These are phyloP conservation scores for Sceloporus undulatus DNA, from an alignment of 2,113 vertebrate genomes.

Conservation along the genomic window DNA sequence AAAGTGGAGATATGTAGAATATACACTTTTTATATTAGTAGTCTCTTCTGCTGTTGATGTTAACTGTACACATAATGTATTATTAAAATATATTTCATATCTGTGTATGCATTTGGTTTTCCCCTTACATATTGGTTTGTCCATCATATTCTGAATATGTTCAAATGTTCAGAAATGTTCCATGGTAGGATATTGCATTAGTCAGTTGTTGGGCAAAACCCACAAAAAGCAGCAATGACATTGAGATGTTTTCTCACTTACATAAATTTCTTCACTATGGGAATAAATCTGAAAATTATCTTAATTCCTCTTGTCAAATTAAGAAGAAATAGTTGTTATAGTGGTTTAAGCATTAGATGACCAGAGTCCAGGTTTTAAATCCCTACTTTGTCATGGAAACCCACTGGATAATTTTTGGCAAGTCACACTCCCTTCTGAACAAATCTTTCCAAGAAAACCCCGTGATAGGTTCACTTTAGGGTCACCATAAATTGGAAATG, in stretches of 20 bases:
- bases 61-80: not conserved
- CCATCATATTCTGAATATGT: not conserved
- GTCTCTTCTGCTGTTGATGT: not conserved
- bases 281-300: not conserved
- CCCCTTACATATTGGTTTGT: not conserved
- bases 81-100: not conserved
- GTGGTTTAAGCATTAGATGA: too few relatives aligned
- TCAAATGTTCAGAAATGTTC: not conserved
- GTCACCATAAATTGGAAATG: too few relatives aligned
- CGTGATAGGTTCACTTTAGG: too few relatives aligned
- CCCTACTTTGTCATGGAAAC: too few relatives aligned
- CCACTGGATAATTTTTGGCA: too few relatives aligned
- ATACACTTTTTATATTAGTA: not conserved
- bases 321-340: not conserved
- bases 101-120: not conserved
- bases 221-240: not conserved
- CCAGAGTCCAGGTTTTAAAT: too few relatives aligned
- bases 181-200: not conserved
- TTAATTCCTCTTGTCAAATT: not conserved
- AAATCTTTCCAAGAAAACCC: too few relatives aligned
- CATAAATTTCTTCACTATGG: not conserved
- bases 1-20: too few relatives aligned
- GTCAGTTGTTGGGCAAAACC: not conserved
- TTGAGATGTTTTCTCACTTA: not conserved
- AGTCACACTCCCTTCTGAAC: too few relatives aligned